Conservation (phyloP, 2,797 vertebrate genomes). For the Vultur gryphus region DNA sequence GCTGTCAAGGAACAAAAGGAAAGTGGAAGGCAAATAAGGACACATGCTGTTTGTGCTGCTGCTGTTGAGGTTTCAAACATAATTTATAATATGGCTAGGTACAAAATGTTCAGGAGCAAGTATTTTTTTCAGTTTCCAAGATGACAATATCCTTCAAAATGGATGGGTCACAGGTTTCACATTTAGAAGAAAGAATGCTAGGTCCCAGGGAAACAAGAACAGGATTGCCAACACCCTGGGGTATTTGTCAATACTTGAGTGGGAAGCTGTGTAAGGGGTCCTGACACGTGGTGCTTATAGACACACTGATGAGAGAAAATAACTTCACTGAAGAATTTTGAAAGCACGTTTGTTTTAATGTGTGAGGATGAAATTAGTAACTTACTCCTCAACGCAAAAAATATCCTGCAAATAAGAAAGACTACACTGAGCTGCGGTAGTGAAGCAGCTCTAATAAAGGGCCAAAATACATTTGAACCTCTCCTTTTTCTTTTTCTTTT, state of each 20-base stretch:
- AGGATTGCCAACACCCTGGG: not conserved
- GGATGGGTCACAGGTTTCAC: not conserved
- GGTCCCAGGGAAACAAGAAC: not conserved
- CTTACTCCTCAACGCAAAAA: not conserved
- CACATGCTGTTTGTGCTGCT: not conserved
- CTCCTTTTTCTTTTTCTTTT: no score
- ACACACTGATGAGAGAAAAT: not conserved
- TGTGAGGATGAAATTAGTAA: not conserved
- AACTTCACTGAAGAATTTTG: not conserved
- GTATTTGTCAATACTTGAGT: not conserved
- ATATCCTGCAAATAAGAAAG: not conserved
- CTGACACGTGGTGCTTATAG: not conserved
- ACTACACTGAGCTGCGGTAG: not conserved
- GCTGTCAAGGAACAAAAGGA: not conserved
- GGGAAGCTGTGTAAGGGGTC: not conserved
- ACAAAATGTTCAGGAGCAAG: not conserved
- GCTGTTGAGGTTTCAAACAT: not conserved
- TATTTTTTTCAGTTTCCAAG: not conserved
- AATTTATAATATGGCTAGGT: not conserved
- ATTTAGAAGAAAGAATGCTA: not conserved
- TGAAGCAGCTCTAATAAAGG: not conserved
- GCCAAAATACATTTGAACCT: not conserved
- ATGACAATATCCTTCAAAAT: not conserved
- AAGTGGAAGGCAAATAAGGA: not conserved
- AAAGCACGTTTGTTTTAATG: not conserved